Percentiles rank a stretch among this genome's conserved stretches.
These are phyloP conservation scores for Patella caerulea DNA, from an alignment of 2,888 invertebrate genomes.

Conservation along the genomic window DNA sequence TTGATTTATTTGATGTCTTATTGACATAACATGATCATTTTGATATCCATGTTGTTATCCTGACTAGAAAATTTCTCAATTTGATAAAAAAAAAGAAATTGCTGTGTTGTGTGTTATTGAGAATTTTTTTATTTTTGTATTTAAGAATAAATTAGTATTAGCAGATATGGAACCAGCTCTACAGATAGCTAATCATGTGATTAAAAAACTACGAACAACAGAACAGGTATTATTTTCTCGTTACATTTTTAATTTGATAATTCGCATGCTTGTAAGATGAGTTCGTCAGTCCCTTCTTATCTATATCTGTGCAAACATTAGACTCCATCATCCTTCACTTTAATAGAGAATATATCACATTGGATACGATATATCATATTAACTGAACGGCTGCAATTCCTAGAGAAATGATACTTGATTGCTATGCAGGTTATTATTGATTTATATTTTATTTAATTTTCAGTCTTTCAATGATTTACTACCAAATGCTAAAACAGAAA, in stretches of 20 bases:
- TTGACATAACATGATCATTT: background rate
- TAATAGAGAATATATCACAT: too few species aligned
- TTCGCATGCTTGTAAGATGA: too few species aligned
- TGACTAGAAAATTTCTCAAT: too few species aligned
- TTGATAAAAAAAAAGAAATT: too few species aligned
- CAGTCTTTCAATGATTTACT: slow-evolving; percentile 43
- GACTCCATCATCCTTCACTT: too few species aligned
- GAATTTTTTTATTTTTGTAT: slow-evolving; percentile 17
- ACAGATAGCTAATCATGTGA: slow-evolving; percentile 48
- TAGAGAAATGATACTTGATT: too few species aligned
- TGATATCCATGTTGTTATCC: background rate
- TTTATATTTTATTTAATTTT: background rate
- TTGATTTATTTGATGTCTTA: background rate
- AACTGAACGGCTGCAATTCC: background rate
- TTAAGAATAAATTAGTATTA: slow-evolving; percentile 53
- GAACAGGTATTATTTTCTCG: slow-evolving; percentile 45
- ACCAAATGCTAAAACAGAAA: slow-evolving; percentile 48
- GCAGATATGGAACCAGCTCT: slow-evolving; percentile 56
- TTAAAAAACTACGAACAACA: slow-evolving; percentile 48
- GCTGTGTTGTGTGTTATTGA: background rate
- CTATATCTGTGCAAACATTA: too few species aligned
- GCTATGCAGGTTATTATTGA: too few species aligned
- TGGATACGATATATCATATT: background rate
- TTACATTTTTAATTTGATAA: too few species aligned
- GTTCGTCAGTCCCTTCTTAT: too few species aligned